These are phyloP conservation scores for Cherax destructor DNA, from an alignment of 1,140 invertebrate genomes.

Conservation along the genomic window DNA sequence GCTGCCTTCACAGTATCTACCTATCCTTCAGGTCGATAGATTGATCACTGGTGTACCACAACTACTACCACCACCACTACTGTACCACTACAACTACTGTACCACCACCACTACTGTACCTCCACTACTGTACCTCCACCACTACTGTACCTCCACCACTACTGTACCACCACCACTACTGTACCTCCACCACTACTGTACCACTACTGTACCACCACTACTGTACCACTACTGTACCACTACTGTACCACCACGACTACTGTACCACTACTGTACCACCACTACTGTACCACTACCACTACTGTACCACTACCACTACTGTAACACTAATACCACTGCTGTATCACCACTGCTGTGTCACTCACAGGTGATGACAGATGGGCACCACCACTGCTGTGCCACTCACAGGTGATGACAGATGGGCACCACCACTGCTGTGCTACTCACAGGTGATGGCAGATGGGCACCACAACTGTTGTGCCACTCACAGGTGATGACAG, in stretches of 20 bases:
- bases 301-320: background rate
- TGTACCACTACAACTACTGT: background rate
- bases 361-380: background rate
- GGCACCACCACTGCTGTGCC: background rate
- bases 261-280: background rate
- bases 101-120: background rate
- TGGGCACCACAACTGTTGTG: too few species aligned
- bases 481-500: too few species aligned
- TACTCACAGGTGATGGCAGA: too few species aligned
- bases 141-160: background rate
- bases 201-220: background rate
- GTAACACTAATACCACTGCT: background rate
- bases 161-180: background rate
- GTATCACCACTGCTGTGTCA: background rate
- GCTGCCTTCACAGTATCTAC: too few species aligned
- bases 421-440: too few species aligned
- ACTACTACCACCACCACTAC: background rate
- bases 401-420: too few species aligned
- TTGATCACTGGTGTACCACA: too few species aligned
- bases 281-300: background rate
- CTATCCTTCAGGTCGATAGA: too few species aligned
- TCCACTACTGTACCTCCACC: background rate
- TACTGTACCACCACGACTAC: background rate
- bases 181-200: background rate
- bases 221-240: background rate